Evolutionary conservation across 2,113 vertebrate genomes (phyloP), one percentile per base, ranked within the genome.

Genomic region (Perognathus longimembris): DNA sequence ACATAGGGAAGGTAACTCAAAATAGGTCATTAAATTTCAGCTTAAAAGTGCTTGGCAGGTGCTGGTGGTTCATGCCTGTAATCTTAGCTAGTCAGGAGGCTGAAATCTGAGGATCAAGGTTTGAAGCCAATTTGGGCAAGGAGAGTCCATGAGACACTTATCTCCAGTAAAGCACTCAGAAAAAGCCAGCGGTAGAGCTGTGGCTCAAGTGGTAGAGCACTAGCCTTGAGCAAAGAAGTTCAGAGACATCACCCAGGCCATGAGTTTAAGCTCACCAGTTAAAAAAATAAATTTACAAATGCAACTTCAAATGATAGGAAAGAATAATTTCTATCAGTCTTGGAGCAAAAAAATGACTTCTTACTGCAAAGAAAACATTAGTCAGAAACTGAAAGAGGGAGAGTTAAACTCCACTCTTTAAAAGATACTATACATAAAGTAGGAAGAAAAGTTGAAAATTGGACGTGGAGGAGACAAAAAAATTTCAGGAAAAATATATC

Each of bases 1-100:
- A 70, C 11, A 64, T 36, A 26, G 32, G 91, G n/a, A 74, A 50
- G 26, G 34, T 67, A 89, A 89, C 77, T 93, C 73, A 94, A 79
- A 88, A 77, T 21, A 2, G 20, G 71, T 86, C 10, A 69, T 80
- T 20, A 38, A 67, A 57, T 54, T n/a, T 81, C 85, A 93, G 73
- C 20, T 69, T 54, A 54, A 12, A 54, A 54, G 17, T 54, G 50
- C 50, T 54, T 18, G 15, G 12, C 50, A 54, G 50, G 15, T 18
- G 15, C 50, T 54, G 50, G 50, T 54, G 50, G 50, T 15, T 54
- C 50, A 54, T 15, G 17, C 11, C 50, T 54, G 50, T 54, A 15
- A 54, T 54, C 50, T 54, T 54, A 54, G 50, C 50, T 54, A 54
- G 12, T 54, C 50, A 54, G 50, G 50, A 54, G 50, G n/a, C n/a